Evolutionary conservation across 1,140 invertebrate genomes (phyloP), one percentile per base, ranked within the genome.

Genomic region (Samia ricini): DNA sequence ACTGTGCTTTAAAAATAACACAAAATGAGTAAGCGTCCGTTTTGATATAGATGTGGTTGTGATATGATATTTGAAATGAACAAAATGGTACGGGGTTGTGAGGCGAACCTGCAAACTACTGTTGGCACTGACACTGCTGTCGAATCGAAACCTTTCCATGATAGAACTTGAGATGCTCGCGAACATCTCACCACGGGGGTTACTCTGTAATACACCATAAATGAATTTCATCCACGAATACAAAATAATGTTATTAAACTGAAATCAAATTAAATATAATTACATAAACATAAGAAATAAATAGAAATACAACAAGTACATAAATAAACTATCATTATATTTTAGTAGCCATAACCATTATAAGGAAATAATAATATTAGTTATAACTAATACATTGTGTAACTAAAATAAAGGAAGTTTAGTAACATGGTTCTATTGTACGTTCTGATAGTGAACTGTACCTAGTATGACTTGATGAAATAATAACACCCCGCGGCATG

Each of bases 141-240:
- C 94, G 87, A 96, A 93, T 75, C 94, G 94, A 89, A 95, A 94
- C 86, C 94, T 95, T 85, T 94, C 94, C 93, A 96, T 94, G 83
- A 96, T 91, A 60, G 95, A 96, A 69, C 95, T 94, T 63, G 95
- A 94, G 68, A 96, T 94, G 88, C 95, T 95, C 64, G 95, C 95
- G 88, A 93, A 96, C 91, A 95, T 95, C 92, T 96, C 95, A 72
- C 95, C 95, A 81, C 94, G 93, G 80, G 93, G 93, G 88, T 93
- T 93, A 91, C 91, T 93, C 93, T 94, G 91, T 77, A 91, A 92
- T 85, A 90, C 76, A 88, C 77, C 80, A 78, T 66, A 65, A 74
- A 51, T 36, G 7, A 82, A 72, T 42, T 68, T 79, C 61, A 80
- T 63, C 70, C 72, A 77, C 67, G 69, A 72, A 72, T 42, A 77